Base-by-base conservation (phyloP, 1,140 invertebrate species). In the Nasonia giraulti region DNA sequence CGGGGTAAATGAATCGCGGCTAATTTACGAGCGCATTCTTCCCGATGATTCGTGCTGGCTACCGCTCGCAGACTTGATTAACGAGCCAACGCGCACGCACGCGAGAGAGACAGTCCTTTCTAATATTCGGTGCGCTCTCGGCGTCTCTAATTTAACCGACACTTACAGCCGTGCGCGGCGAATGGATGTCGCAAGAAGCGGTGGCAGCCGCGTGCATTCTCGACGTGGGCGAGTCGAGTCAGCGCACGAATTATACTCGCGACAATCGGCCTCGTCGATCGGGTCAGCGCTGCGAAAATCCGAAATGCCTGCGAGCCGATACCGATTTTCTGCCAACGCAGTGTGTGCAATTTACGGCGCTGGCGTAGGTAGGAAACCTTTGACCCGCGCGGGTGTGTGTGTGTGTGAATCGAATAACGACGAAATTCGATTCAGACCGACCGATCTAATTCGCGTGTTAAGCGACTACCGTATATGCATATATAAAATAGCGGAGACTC, bases 81-180 rank as follows among this genome's bases (percentile, higher is more conserved):
- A 71, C 69, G 69, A 71, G 68, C 69, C 69, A 37, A 23, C 27
- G 23, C 0, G 20, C 6, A 62, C 40, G 40, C 40, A 62, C 55
- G 55, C 33, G 33, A 37, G 33, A 37, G 33, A 37, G 33, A 20
- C 40, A 44, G 31, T 44, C 82, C 74, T 83, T 83, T 83, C 82
- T 77, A 83, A 83, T 47, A 76, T 83, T 66, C 1, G 74, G 74
- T 50, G 55, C 73, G 73, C 37, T 27, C 73, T 17, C 1, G 14
- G 73, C 73, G 73, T 75, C 33, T 75, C 73, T 75, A 75, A 75
- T 75, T 75, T 40, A 33, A 75, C 71, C 71, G 23, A 37, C 73
- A 20, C 33, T 33, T 33, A 17, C 3, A 37, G 33, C 33, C 33
- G 0, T 2, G 8, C 27, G 27, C 27, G 2, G 4, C 75, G 47